Evolutionary conservation across 2,113 vertebrate species (phyloP), one percentile per base, ranked within the genome.

Genomic region (Spea multiplicata): DNA sequence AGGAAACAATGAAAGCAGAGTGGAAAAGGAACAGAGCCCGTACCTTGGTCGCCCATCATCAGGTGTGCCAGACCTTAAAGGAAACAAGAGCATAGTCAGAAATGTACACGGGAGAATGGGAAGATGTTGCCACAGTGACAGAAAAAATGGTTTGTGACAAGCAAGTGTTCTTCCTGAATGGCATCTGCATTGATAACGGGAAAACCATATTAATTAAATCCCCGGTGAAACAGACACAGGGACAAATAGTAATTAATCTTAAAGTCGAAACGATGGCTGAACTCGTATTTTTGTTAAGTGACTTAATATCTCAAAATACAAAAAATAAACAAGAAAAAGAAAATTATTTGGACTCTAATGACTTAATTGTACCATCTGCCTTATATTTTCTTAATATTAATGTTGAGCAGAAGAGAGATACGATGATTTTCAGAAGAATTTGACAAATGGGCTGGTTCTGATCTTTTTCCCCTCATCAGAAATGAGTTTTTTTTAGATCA

Each of bases 21-120:
- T 91, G 92, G 94, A 94, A 93, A 93, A 95, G 92, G 94, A 97
- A 92, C 91, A 94, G 91, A 95, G 92, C 91, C 91, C 96, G 95
- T 99, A 99, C 97, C 97, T 99, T 98, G 96, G 94, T 99, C 96
- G 94, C 96, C 96, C 97, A 98, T 98, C 97, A 98, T 98, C 96
- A 99, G 94, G 96, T 99, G 96, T 91, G 97, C 96, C 94, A 96
- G 95, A 98, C 96, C 97, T 98, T 98, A 92, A 98, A 98, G 95
- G 96, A 92, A 96, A 98, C 98, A 94, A 96, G 97, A 94, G 98
- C 95, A 93, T 97, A 89, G 98, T 94, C 98, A 96, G 98, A 95
- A 94, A 98, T 94, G 95, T 91, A 95, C 94, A 94, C 96, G 93
- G 93, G 95, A 94, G 95, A 92, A 94, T 82, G 89, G 94, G 94